Percentiles rank a stretch among this genome's conserved stretches.
Conservation (phyloP, 2,113 vertebrate genomes). For the Otis tarda region DNA sequence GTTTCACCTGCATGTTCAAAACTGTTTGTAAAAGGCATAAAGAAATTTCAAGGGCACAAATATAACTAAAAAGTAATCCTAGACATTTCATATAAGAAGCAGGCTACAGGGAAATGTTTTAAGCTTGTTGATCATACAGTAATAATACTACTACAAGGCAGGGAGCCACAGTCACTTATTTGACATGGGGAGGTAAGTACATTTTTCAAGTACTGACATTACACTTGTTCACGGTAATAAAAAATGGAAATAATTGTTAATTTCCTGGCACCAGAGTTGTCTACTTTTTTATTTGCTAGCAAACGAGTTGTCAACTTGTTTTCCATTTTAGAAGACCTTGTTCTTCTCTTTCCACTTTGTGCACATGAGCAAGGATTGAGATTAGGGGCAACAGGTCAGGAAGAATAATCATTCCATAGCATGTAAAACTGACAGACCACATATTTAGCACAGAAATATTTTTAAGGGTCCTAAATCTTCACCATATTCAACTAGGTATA, state of each 20-base stretch:
- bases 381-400: background rate
- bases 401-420: background rate
- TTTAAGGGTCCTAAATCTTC: constrained; percentile 37
- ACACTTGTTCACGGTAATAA: constrained; percentile 10
- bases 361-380: background rate
- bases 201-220: background rate
- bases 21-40: background rate
- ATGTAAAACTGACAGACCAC: background rate
- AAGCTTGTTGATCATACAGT: background rate
- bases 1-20: background rate
- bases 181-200: background rate
- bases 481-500: constrained; percentile 33
- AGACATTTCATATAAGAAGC: background rate
- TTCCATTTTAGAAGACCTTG: background rate
- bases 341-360: background rate
- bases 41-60: background rate
- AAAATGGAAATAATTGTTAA: background rate
- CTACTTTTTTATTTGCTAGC: background rate
- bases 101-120: background rate
- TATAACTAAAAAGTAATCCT: background rate
- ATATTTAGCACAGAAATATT: constrained; percentile 36
- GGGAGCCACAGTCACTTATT: background rate
- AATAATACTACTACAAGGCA: background rate
- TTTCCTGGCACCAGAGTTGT: background rate
- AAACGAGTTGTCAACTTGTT: background rate